Conservation (phyloP, 2,113 vertebrate genomes). For the Neolamprologus sp. region DNA sequence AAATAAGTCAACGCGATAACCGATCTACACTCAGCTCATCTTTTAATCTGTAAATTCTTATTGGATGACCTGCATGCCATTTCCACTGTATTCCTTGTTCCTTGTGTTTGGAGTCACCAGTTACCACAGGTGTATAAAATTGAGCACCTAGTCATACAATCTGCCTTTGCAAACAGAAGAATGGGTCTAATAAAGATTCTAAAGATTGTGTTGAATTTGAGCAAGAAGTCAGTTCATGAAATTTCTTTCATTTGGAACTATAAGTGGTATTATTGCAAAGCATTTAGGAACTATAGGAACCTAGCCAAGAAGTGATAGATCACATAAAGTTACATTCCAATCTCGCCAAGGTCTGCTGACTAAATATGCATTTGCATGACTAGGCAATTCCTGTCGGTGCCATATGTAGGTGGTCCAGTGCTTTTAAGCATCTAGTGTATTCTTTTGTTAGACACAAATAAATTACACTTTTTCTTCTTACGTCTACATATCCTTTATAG, state of each 20-base stretch:
- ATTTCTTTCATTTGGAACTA: background rate
- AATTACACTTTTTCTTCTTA: background rate
- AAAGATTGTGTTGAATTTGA: background rate
- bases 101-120: background rate
- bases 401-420: background rate
- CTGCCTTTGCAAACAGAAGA: background rate
- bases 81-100: background rate
- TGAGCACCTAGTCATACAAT: background rate
- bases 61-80: background rate
- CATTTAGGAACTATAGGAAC: background rate
- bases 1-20: background rate
- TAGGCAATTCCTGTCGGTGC: accelerated
- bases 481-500: background rate
- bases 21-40: accelerated
- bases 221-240: background rate
- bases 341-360: background rate
- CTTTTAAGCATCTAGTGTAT: background rate
- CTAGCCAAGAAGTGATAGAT: background rate
- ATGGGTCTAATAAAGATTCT: background rate
- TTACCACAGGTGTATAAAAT: background rate
- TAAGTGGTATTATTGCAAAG: background rate
- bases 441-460: background rate
- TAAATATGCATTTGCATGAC: background rate
- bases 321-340: background rate
- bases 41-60: background rate